phyloP scores from a whole-genome alignment of 2,888 invertebrate genomes.

The Aphodius granarius region DNA sequence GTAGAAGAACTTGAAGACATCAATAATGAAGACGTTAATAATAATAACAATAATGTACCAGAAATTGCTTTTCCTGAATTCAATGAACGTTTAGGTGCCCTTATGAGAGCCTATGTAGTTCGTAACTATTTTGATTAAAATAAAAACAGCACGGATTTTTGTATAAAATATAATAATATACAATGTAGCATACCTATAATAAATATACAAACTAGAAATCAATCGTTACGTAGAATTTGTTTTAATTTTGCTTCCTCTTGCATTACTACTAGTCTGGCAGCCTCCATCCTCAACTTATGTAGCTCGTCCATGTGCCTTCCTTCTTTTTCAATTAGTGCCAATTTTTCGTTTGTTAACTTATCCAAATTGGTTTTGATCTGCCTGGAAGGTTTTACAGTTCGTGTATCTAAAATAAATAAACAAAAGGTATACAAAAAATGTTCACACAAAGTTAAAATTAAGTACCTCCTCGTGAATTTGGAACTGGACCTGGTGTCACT shows the following conservation, averaged over 20 bases:
- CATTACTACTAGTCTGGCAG: background rate
- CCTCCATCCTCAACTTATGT: background rate
- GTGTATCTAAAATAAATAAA: too few relatives aligned
- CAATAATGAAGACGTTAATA: background rate
- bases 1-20: background rate
- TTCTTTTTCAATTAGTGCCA: background rate
- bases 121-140: constrained; percentile 6
- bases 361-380: background rate
- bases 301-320: background rate
- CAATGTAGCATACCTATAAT: too few relatives aligned
- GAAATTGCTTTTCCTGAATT: background rate
- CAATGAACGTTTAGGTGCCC: background rate
- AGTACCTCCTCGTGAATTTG: too few relatives aligned
- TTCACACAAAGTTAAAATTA: too few relatives aligned
- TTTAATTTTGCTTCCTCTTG: constrained; percentile 1
- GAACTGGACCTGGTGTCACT: too few relatives aligned
- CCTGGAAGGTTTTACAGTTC: too few relatives aligned
- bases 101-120: background rate
- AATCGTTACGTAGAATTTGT: background rate
- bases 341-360: background rate
- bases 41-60: background rate
- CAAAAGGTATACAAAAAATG: too few relatives aligned
- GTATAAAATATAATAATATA: background rate
- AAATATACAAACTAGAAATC: background rate
- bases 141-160: constrained; percentile 1